Percentiles rank a stretch among this genome's conserved stretches.
These are phyloP conservation scores for Nannospalax galili DNA, from an alignment of 2,113 vertebrate species.

Conservation along the genomic window DNA sequence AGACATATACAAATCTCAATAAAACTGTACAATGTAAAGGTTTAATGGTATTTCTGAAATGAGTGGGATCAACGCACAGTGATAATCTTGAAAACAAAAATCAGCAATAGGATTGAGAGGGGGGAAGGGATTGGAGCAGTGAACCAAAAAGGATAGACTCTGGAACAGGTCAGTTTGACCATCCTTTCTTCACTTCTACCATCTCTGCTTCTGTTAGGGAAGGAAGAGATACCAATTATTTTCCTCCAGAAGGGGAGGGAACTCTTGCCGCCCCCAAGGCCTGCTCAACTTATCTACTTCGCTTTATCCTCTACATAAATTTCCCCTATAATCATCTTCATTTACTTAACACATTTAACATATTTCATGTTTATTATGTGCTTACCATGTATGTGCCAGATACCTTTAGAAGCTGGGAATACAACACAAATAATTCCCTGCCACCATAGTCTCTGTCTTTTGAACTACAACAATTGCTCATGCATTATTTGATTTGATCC, in stretches of 20 bases:
- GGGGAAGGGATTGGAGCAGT: background rate
- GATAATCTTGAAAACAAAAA: background rate
- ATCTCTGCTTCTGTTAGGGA: slow-evolving; percentile 39
- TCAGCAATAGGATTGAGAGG: background rate
- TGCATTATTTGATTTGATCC: slow-evolving; percentile 28
- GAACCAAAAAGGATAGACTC: background rate
- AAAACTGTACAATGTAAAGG: background rate
- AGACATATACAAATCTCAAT: background rate
- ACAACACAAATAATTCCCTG: background rate
- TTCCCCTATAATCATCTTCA: background rate
- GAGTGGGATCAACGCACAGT: background rate
- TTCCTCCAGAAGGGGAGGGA: background rate
- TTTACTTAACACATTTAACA: background rate
- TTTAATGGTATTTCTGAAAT: slow-evolving; percentile 14
- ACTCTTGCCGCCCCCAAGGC: background rate
- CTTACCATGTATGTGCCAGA: background rate
- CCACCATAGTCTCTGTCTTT: background rate
- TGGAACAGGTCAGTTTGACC: background rate
- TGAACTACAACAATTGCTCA: slow-evolving; percentile 37
- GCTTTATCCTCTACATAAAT: background rate
- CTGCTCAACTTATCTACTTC: background rate
- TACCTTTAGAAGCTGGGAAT: background rate
- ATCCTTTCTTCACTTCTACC: slow-evolving; percentile 37
- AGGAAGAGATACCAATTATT: background rate
- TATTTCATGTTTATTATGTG: background rate